Evolutionary conservation across 2,797 vertebrate species (phyloP), one percentile per base, ranked within the genome.

Genomic region (Notamacropus eugenii): DNA sequence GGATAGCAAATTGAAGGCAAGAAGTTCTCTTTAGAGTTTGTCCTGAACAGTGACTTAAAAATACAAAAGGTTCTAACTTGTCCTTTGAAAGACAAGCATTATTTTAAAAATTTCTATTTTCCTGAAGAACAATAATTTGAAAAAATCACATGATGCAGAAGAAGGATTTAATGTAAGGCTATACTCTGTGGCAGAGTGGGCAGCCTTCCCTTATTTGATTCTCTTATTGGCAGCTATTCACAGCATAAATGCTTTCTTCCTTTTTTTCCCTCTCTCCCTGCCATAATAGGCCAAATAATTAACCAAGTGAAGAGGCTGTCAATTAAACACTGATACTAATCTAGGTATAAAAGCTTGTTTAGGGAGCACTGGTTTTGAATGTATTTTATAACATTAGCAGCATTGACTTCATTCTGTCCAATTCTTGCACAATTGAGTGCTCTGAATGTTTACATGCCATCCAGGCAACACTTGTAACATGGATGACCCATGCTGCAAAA

Each of bases 321-420:
- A 99, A 99, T 99, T 99, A 99, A 99, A 98, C 98, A 99, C 98
- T 99, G 99, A 99, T 99, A 98, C 99, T 99, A 99, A 99, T 99
- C 98, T 98, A 98, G 98, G 97, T 97, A 99, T 98, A 98, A 99
- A 99, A 98, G 98, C 97, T 99, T 97, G 98, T 97, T 98, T 98
- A 98, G 98, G 98, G 98, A 98, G 98, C 97, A 97, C 92, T 98
- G 97, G 98, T 98, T 97, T 98, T 97, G 98, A 98, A 98, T 98
- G 98, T 98, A 98, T 99, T 98, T 98, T 98, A 97, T 97, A 97
- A 96, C 97, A 92, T 98, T 98, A 98, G 97, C 96, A 95, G 97
- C 97, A 90, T 98, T 98, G 98, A 96, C 97, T 99, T 98, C 98
- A 98, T 99, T 99, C 98, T 98, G 96, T 98, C 98, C 98, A 98